Evolutionary conservation across 2,797 vertebrate genomes (phyloP), one percentile per base, ranked within the genome.

Genomic region (Phoeniculus purpureus): DNA sequence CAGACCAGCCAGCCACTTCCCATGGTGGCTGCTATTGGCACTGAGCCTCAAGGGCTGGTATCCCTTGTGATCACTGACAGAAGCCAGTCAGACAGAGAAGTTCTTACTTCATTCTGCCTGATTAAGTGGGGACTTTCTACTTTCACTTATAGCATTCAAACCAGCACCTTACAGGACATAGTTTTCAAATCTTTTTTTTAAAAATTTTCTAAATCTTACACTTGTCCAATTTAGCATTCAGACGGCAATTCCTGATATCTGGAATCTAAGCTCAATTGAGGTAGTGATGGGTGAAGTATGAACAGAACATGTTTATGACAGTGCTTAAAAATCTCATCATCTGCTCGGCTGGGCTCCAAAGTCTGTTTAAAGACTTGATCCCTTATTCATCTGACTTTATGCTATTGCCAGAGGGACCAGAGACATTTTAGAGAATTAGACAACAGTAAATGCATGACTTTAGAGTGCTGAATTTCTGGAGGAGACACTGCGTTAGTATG

Each of bases 1-100:
- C 76, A 64, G 47, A 58, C 60, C 61, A 15, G 19, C 71, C 67
- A 66, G 21, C 6, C 12, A 19, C 56, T 45, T 88, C 26, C 14
- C 9, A 8, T 3, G 1, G 26, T 0, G 9, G 32, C 21, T 34
- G 74, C 9, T 8, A 4, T 10, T 3, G 3, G 52, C 7, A 3
- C 19, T 29, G 55, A 85, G 15, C 26, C 54, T 65, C 34, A 6
- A 25, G 40, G 58, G 7, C 75, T 66, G 12, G 48, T 51, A 48
- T 31, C 17, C 40, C 26, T 45, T 19, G 20, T 12, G 20, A 37
- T 23, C 60, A 52, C 67, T 14, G n/a, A 20, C 47, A 54, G 48
- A 25, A 75, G 21, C 15, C 20, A 27, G 65, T 47, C 55, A 72
- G 32, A 14, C 15, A 32, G 56, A 48, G 66, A 80, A 82, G 20